A percentile compares a stretch with the other conserved stretches of the same genome.
Evolutionary conservation across 2,888 invertebrate species (phyloP).

Genomic region (Agonopterix subpropinquella): DNA sequence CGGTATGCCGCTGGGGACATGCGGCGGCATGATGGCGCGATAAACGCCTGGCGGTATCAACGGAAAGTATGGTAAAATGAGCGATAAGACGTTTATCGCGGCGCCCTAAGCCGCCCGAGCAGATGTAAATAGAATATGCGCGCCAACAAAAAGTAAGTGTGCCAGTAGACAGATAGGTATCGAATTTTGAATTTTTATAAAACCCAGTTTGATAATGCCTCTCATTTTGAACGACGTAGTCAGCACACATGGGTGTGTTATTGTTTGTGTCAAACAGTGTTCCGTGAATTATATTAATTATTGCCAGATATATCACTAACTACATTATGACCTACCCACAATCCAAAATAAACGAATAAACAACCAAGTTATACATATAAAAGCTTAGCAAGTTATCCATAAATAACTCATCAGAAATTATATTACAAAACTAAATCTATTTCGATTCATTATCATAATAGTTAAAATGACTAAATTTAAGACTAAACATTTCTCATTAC

Average conservation of each 20-base stretch:
- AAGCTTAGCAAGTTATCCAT: constrained; percentile 47
- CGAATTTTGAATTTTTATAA: no score
- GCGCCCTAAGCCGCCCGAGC: no score
- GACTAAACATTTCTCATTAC: constrained; percentile 49
- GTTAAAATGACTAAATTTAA: constrained; percentile 62
- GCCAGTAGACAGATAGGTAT: no score
- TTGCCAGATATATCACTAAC: constrained; percentile 18
- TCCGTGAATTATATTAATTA: constrained; percentile 7
- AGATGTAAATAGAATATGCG: no score
- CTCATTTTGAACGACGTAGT: no score
- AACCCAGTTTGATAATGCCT: no score
- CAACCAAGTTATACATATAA: constrained; percentile 60
- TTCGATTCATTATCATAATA: constrained; percentile 43
- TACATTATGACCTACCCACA: constrained; percentile 55
- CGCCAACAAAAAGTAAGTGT: no score
- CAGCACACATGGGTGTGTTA: neutral
- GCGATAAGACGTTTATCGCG: no score
- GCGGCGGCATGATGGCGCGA: no score
- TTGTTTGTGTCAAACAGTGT: neutral
- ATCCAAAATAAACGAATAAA: constrained; percentile 53
- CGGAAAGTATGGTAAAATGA: no score
- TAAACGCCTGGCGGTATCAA: no score
- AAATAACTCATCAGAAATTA: constrained; percentile 39
- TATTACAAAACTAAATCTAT: constrained; percentile 53
- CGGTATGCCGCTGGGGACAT: no score